Evolutionary conservation across 35 echinoderm and acorn worm genomes (phyloP), one percentile per base, ranked within the genome.

Genomic region (Chiridota heheva): DNA sequence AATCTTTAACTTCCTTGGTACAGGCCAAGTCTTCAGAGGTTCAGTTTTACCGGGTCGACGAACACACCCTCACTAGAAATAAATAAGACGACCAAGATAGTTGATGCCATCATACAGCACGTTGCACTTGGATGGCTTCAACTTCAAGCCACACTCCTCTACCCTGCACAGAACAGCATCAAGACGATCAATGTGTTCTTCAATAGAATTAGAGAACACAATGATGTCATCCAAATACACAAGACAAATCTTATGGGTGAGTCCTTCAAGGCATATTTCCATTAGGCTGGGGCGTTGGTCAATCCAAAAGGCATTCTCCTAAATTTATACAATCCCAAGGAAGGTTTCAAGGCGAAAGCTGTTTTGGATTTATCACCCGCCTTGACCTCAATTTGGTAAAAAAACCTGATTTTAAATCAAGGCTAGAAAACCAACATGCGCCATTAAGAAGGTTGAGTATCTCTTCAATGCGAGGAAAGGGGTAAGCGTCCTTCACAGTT

Each of bases 141-240:
- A 22, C 48, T 53, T 53, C 48, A 53, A 22, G 10, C 48, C 48
- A 10, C 22, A 39, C 1, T 44, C 16, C 3, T 36, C 39, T 30
- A 90, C 67, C n/a, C 83, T 61, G 2, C 24, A 29, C 40, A 88
- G 53, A 2, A 93, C 79, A 29, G 47, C 56, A 29, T 77, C 70
- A 5, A 88, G 37, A n/a, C 90, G 28, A 3, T 67, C 60, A 16
- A 93, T 10, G 48, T 78, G 74, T 55, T 92, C 83, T 36, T 92
- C 83, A 43, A 87, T 82, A 0, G 48, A 74, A 16, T 8, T 40
- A 5, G 73, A 78, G 67, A 91, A 91, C 48, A 53, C 10, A 53
- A 13, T 10, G 10, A 22, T 53, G 10, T 22, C 10, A 53, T 13
- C 48, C 10, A 53, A 22, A 22, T 53, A 53, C 48, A 53, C 48